phyloP scores from a whole-genome alignment of 2,797 vertebrate genomes.

The Paedocypris micromegethes region DNA sequence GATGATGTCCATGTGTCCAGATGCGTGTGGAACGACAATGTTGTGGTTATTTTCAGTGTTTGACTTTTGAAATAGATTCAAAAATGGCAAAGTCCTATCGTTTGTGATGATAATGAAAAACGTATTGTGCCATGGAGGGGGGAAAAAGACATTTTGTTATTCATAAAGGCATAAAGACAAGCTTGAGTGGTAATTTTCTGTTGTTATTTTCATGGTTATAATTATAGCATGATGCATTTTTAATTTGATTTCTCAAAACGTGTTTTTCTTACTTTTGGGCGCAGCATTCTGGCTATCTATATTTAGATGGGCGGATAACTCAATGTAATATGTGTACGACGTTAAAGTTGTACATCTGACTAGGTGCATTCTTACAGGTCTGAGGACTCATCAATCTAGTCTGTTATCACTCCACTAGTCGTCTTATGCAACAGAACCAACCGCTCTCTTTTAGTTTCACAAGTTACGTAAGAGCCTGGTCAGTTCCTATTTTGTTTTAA shows the following conservation, averaged over 20 bases:
- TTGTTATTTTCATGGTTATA: background rate
- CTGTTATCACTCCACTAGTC: slow-evolving; percentile 15
- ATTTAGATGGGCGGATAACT: no score
- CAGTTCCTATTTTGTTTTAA: slow-evolving; percentile 15
- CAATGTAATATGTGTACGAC: no score
- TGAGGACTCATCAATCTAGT: slow-evolving; percentile 25
- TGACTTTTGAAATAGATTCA: slow-evolving; percentile 43
- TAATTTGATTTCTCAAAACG: slow-evolving; percentile 37
- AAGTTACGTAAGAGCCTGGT: slow-evolving; percentile 18
- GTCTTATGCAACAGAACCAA: slow-evolving; percentile 28
- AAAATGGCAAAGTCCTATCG: slow-evolving; percentile 37
- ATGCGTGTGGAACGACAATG: slow-evolving; percentile 42
- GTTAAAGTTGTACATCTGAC: slow-evolving; percentile 20
- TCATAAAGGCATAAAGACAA: slow-evolving; percentile 31
- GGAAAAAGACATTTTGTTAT: slow-evolving; percentile 22
- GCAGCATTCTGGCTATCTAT: no score
- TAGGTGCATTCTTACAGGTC: slow-evolving; percentile 33
- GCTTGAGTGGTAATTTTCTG: slow-evolving; percentile 38
- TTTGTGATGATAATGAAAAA: slow-evolving; percentile 37
- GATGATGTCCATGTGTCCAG: slow-evolving; percentile 33
- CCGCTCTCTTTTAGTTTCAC: slow-evolving; percentile 6
- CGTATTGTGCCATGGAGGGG: slow-evolving; percentile 41
- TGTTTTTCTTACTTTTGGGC: slow-evolving; percentile 28
- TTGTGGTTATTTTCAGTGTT: slow-evolving; percentile 45
- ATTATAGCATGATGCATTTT: no score